Base-by-base conservation (phyloP, 2,888 invertebrate genomes). In the Drosophila sordidula region DNA sequence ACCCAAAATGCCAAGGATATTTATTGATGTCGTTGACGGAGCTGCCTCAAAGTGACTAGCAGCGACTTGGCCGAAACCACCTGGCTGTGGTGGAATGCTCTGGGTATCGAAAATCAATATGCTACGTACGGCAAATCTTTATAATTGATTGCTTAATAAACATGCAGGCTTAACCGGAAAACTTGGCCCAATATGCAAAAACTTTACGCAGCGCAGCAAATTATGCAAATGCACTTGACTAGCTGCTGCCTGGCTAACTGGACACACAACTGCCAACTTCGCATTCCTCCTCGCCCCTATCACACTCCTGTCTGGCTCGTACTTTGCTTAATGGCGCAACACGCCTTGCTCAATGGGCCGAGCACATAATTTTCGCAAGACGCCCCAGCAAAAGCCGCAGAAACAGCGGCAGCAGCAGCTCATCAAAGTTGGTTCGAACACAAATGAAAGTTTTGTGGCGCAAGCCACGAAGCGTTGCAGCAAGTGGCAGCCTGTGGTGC, bases 361-460 rank as follows among this genome's bases (percentile, higher is more conserved):
- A 61, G 78, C 70, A 75, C 80, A 87, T 82, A 62, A 80, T 82
- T 84, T 74, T 84, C 68, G 55, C 66, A 64, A 64, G 69, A 41
- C 18, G 58, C 58, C 41, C 51, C 46, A 58, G 58, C 58, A 42
- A 44, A 61, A 61, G 50, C 38, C 58, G 36, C 38, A 34, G 42
- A 44, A 47, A 29, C 44, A 25, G 18, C 32, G 22, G 32, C 45
- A 41, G 26, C 38, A 8, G 50, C 67, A 75, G 76, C 86, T 83
- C 83, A 86, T 84, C 87, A 85, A 85, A 85, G 73, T 85, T 87
- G 64, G 76, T 72, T 85, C 82, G 80, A 81, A 87, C 76, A 87
- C 82, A 87, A 81, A 85, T 70, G 78, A 82, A 87, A 87, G 66
- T 81, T 85, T 87, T 75, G 73, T 67, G 73, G 80, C 70, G 58